A percentile compares a stretch with the other conserved stretches of the same genome.
phyloP scores from a whole-genome alignment of 2,888 invertebrate genomes.

The Apoda limacodes region DNA sequence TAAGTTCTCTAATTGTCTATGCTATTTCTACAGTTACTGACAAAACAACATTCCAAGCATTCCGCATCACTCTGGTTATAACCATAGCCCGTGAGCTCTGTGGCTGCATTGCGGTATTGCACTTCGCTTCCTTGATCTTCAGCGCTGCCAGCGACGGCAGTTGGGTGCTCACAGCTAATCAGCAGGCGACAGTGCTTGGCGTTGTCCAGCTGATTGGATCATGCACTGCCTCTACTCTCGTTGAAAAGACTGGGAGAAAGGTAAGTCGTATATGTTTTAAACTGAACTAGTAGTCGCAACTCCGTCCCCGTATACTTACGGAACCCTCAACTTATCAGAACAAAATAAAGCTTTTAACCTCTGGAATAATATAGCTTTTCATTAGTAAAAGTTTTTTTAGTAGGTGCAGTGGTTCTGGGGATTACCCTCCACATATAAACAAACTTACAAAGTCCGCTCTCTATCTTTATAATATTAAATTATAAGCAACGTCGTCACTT shows the following conservation, averaged over 20 bases:
- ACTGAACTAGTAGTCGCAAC: too few relatives aligned
- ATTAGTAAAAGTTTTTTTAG: too few relatives aligned
- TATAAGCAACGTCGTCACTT: too few relatives aligned
- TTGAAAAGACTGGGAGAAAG: conserved; percentile 56
- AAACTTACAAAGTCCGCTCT: too few relatives aligned
- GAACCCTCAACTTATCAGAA: too few relatives aligned
- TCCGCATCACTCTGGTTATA: conserved; percentile 64
- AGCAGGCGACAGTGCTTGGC: conserved; percentile 50
- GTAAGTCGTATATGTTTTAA: conserved; percentile 30
- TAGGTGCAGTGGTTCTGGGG: too few relatives aligned
- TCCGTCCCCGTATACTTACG: too few relatives aligned
- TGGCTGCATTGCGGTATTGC: conserved; percentile 55
- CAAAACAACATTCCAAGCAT: conserved; percentile 53
- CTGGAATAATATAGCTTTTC: too few relatives aligned
- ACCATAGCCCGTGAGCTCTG: conserved; percentile 54
- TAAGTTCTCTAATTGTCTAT: too few relatives aligned
- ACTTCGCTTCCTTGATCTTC: conserved; percentile 62
- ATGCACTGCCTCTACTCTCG: conserved; percentile 48
- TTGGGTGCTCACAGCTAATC: conserved; percentile 46
- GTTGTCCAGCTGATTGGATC: conserved; percentile 51
- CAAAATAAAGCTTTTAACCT: too few relatives aligned
- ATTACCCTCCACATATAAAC: too few relatives aligned
- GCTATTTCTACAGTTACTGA: conserved; percentile 48
- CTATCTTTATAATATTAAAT: too few relatives aligned
- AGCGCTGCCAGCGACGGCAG: conserved; percentile 34